These are phyloP conservation scores for Erpornis zantholeuca DNA, from an alignment of 2,113 vertebrate genomes.

Conservation along the genomic window DNA sequence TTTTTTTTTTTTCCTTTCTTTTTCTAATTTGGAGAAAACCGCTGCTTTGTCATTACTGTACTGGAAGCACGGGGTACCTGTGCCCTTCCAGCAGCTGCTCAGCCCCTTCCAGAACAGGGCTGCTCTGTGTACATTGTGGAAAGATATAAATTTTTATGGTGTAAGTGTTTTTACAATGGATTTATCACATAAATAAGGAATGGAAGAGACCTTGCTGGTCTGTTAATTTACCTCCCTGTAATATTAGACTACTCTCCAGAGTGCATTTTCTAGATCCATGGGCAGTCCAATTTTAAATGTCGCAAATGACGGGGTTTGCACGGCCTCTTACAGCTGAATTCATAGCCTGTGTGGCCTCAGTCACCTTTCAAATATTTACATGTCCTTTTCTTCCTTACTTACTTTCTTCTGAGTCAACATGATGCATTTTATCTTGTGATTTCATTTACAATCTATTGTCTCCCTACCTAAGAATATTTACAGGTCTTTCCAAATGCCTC, in stretches of 20 bases:
- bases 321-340: neutral
- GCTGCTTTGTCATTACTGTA: neutral
- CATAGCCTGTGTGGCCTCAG: neutral
- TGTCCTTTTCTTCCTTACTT: neutral
- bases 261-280: neutral
- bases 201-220: neutral
- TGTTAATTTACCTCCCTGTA: constrained; percentile 13
- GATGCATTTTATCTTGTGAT: neutral
- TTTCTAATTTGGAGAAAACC: neutral
- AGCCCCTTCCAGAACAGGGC: neutral
- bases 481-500: neutral
- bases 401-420: neutral
- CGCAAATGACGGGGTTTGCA: neutral
- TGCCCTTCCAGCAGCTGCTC: neutral
- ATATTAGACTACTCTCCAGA: neutral
- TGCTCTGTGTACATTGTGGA: neutral
- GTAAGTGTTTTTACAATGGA: constrained; percentile 8
- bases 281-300: constrained; percentile 9
- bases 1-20: neutral
- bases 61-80: neutral
- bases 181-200: constrained; percentile 28
- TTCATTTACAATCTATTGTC: neutral
- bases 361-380: constrained; percentile 1
- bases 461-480: neutral
- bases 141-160: neutral